A percentile compares a stretch with the other conserved stretches of the same genome.
Evolutionary conservation across 64 coral and sea anemone species (phyloP).

Genomic region (Actinia tenebrosa): DNA sequence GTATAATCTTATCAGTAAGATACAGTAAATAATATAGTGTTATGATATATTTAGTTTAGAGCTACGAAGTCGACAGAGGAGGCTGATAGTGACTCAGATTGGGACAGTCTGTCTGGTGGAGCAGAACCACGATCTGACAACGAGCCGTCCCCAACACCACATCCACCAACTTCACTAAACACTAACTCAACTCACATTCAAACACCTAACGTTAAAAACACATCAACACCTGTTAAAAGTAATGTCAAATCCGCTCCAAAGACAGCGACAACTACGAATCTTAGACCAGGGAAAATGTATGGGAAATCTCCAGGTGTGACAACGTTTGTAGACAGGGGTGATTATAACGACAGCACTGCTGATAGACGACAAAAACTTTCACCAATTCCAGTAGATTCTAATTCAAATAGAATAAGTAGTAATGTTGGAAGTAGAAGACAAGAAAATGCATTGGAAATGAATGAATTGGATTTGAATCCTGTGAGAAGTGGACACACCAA

Average conservation of each 20-base stretch:
- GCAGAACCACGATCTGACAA: slow-evolving; percentile 50
- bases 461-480: slow-evolving; percentile 32
- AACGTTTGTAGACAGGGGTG: slow-evolving; percentile 57
- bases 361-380: slow-evolving; percentile 14
- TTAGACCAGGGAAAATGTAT: slow-evolving; percentile 65
- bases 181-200: slow-evolving; percentile 24
- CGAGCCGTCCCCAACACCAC: slow-evolving; percentile 44
- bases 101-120: slow-evolving; percentile 89
- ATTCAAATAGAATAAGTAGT: slow-evolving; percentile 34
- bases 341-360: slow-evolving; percentile 15
- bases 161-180: slow-evolving; percentile 37
- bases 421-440: background rate
- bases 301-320: slow-evolving; percentile 62
- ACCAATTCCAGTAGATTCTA: background rate
- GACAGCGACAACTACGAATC: background rate
- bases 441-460: slow-evolving; percentile 55
- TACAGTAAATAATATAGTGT: background rate
- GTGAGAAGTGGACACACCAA: slow-evolving; percentile 46
- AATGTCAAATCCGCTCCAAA: background rate
- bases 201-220: slow-evolving; percentile 31
- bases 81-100: slow-evolving; percentile 75
- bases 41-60: background rate
- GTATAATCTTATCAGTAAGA: background rate
- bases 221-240: slow-evolving; percentile 33
- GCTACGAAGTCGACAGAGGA: background rate